Percentiles rank a stretch among this genome's conserved stretches.
These are phyloP conservation scores for Halictus quadricinctus DNA, from an alignment of 2,888 invertebrate species.

Conservation along the genomic window DNA sequence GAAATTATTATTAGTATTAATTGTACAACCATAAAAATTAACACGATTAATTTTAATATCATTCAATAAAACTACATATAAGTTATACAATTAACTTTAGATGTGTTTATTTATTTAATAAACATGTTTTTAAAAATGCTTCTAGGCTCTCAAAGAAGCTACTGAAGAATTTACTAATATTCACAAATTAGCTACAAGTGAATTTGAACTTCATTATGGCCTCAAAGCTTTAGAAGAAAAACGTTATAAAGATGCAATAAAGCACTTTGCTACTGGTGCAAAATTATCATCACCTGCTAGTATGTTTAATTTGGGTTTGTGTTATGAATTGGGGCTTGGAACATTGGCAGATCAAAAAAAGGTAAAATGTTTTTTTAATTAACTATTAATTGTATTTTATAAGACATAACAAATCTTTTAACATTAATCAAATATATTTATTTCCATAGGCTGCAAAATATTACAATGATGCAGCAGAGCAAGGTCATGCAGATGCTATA, in stretches of 20 bases:
- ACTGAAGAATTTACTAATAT: conserved; percentile 74
- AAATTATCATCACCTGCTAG: conserved; percentile 86
- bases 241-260: conserved; percentile 84
- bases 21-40: neutral
- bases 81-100: neutral
- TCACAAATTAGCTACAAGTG: conserved; percentile 84
- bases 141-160: conserved; percentile 75
- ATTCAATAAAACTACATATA: neutral
- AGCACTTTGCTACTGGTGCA: conserved; percentile 84
- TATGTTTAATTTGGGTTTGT: conserved; percentile 87
- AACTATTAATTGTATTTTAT: neutral
- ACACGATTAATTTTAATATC: neutral
- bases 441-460: conserved; percentile 86
- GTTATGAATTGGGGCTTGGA: conserved; percentile 88
- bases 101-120: conserved; percentile 11
- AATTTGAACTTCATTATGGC: conserved; percentile 86
- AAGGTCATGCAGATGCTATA: conserved; percentile 87
- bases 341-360: conserved; percentile 85
- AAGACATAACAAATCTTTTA: neutral
- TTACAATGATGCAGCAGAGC: conserved; percentile 86
- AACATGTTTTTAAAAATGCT: conserved; percentile 35
- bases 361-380: conserved; percentile 78
- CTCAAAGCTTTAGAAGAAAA: conserved; percentile 85
- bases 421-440: conserved; percentile 20
- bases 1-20: neutral